phyloP scores from a whole-genome alignment of 2,797 vertebrate genomes.

The Pogonophryne albipinna region DNA sequence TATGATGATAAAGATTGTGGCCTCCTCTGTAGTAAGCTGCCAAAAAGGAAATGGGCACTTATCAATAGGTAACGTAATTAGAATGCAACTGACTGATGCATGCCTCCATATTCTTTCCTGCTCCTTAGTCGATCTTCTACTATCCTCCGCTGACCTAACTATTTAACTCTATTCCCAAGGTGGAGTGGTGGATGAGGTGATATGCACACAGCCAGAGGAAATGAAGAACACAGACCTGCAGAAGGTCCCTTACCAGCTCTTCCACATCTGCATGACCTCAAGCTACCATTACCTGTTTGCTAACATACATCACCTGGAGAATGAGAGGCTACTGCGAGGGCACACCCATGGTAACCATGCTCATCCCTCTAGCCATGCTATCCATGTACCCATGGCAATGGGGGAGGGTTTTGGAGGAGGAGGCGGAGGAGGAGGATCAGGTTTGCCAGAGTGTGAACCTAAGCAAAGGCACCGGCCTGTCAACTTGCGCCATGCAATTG shows the following conservation, averaged over 20 bases:
- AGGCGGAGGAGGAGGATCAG: conserved; percentile 55
- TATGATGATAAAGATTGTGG: conserved; percentile 16
- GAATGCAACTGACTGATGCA: conserved; percentile 19
- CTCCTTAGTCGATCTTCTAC: background rate
- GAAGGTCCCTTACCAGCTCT: conserved; percentile 93
- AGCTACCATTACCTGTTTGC: conserved; percentile 84
- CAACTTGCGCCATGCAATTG: conserved; percentile 93
- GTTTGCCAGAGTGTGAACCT: conserved; percentile 85
- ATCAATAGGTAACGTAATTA: conserved; percentile 17
- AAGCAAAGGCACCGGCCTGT: conserved; percentile 87
- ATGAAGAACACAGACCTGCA: conserved; percentile 91
- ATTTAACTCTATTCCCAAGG: conserved; percentile 79
- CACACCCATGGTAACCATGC: conserved; percentile 79
- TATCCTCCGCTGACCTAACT: conserved; percentile 17
- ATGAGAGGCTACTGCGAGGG: conserved; percentile 75
- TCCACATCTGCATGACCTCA: conserved; percentile 88
- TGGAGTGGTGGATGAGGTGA: conserved; percentile 89
- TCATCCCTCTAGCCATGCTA: conserved; percentile 76
- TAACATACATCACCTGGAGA: conserved; percentile 83
- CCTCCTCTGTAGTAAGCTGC: conserved; percentile 26
- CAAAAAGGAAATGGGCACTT: conserved; percentile 17
- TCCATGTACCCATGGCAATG: conserved; percentile 74
- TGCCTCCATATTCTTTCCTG: background rate
- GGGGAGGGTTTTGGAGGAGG: conserved; percentile 73
- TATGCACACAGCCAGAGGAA: conserved; percentile 89